A percentile compares a stretch with the other conserved stretches of the same genome.
phyloP scores from a whole-genome alignment of 1,140 invertebrate genomes.

The Doryteuthis pealeii region DNA sequence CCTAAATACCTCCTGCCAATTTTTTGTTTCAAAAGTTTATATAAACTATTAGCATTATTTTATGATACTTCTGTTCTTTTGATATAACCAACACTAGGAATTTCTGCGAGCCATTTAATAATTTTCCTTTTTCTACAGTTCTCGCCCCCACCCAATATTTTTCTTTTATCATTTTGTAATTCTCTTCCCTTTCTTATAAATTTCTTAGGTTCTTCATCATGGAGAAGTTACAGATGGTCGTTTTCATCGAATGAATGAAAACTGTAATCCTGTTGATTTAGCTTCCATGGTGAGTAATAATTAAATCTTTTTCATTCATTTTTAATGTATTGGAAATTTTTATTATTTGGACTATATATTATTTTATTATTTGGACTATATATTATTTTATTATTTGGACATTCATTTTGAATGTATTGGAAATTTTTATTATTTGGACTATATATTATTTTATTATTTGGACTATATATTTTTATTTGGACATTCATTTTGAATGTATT shows the following conservation, averaged over 20 bases:
- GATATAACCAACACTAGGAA: neutral
- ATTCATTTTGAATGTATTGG: neutral
- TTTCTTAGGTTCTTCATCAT: neutral
- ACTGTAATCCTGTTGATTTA: neutral
- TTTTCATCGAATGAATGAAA: neutral
- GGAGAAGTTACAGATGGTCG: neutral
- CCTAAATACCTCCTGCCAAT: no score
- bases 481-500: neutral
- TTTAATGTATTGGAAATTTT: neutral
- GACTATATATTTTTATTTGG: neutral
- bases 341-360: neutral
- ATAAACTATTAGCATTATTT: neutral
- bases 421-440: neutral
- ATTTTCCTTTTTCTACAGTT: neutral
- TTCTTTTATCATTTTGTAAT: no score
- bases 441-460: neutral
- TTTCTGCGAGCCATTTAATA: neutral
- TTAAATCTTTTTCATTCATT: neutral
- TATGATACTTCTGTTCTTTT: neutral
- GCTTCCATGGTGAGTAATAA: neutral
- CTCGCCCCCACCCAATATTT: no score
- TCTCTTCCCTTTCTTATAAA: no score
- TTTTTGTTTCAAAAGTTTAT: neutral
- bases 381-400: neutral
- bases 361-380: neutral